Conservation (phyloP, 2,888 invertebrate genomes). For the Crepidodera aurea region DNA sequence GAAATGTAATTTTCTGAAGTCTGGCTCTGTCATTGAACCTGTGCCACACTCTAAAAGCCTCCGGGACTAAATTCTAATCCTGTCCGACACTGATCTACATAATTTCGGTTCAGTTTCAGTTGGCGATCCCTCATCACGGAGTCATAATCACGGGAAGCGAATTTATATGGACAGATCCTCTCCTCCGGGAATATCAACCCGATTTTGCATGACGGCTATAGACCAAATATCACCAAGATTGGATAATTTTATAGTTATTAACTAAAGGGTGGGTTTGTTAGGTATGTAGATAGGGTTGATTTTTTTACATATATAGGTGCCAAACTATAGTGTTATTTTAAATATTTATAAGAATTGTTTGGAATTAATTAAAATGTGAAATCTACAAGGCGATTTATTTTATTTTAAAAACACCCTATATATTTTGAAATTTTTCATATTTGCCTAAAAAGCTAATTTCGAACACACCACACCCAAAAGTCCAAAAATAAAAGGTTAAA, state of each 20-base stretch:
- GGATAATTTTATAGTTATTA: neutral
- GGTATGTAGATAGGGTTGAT: neutral
- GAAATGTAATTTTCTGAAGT: no score
- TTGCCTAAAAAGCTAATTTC: no score
- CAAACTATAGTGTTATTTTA: no score
- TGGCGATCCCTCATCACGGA: slow-evolving; percentile 36
- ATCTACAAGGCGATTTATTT: no score
- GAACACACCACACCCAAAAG: no score
- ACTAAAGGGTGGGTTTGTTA: neutral
- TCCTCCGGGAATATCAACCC: slow-evolving; percentile 19
- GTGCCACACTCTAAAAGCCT: neutral
- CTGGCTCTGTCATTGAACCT: neutral
- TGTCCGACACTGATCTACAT: slow-evolving; percentile 40
- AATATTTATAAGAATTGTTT: no score
- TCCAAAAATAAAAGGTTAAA: no score
- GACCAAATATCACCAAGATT: slow-evolving; percentile 6
- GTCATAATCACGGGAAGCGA: slow-evolving; percentile 36
- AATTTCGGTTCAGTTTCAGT: slow-evolving; percentile 36
- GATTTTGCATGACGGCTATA: slow-evolving; percentile 2
- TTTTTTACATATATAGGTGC: no score
- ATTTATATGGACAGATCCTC: slow-evolving; percentile 37
- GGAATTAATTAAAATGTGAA: no score
- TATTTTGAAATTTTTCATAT: no score
- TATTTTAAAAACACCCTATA: no score
- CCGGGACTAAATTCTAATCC: slow-evolving; percentile 29